Conservation (phyloP, 2,888 invertebrate species). For the Pegoplata infirma region DNA sequence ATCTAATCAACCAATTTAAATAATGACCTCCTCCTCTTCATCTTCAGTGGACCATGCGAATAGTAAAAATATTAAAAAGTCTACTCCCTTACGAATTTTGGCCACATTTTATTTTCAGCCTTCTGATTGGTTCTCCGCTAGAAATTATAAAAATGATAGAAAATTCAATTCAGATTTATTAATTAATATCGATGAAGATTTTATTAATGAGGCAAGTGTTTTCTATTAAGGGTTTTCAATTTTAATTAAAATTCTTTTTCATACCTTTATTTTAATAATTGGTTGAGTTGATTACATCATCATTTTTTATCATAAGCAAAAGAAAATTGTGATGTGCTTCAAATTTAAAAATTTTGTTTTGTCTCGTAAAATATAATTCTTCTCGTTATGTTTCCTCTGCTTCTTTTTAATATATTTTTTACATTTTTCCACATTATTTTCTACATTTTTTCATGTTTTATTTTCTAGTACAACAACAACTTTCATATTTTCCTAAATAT, state of each 20-base stretch:
- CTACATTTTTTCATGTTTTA: neutral
- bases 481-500: slow-evolving; percentile 7
- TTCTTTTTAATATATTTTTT: neutral
- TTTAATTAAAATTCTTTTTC: slow-evolving; percentile 5
- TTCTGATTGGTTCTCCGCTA: slow-evolving; percentile 34
- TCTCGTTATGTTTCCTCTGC: neutral
- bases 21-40: slow-evolving; percentile 17
- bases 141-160: slow-evolving; percentile 9
- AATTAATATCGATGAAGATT: slow-evolving; percentile 39
- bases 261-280: slow-evolving; percentile 16
- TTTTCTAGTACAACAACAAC: slow-evolving; percentile 4
- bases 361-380: neutral
- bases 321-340: slow-evolving; percentile 13
- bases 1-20: no score
- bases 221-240: slow-evolving; percentile 3
- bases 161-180: slow-evolving; percentile 39
- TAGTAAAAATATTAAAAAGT: slow-evolving; percentile 20
- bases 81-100: slow-evolving; percentile 45
- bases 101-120: slow-evolving; percentile 59
- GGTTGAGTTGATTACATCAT: slow-evolving; percentile 51
- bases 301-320: neutral
- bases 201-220: slow-evolving; percentile 52
- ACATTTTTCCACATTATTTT: neutral
- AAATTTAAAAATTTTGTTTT: slow-evolving; percentile 1
- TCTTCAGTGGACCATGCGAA: neutral